phyloP scores from a whole-genome alignment of 1,140 invertebrate species.

The Drosophila pachea region DNA sequence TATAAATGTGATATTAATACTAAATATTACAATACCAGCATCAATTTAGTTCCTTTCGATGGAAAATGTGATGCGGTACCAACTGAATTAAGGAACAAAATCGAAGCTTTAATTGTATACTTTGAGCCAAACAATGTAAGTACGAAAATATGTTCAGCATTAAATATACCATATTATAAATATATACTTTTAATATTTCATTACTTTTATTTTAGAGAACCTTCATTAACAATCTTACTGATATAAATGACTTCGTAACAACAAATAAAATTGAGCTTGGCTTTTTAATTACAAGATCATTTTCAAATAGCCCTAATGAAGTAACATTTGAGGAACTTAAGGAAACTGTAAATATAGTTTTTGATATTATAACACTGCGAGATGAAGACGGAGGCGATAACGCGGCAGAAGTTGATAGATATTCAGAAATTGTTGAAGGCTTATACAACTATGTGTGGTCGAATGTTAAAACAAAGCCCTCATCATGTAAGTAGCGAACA shows the following conservation, averaged over 20 bases:
- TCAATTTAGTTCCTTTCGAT: slow-evolving; percentile 50
- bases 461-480: slow-evolving; percentile 35
- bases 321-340: slow-evolving; percentile 42
- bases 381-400: slow-evolving; percentile 8
- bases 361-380: slow-evolving; percentile 52
- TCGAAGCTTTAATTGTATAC: slow-evolving; percentile 54
- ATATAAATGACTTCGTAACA: slow-evolving; percentile 35
- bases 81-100: slow-evolving; percentile 31
- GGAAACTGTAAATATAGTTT: slow-evolving; percentile 43
- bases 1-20: slow-evolving; percentile 53
- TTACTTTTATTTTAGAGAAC: slow-evolving; percentile 29
- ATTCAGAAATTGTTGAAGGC: slow-evolving; percentile 49
- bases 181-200: not conserved
- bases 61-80: slow-evolving; percentile 51
- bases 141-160: not conserved
- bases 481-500: slow-evolving; percentile 23
- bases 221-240: slow-evolving; percentile 41
- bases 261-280: slow-evolving; percentile 51
- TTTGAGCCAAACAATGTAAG: slow-evolving; percentile 50
- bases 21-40: slow-evolving; percentile 51
- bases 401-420: slow-evolving; percentile 25
- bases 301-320: slow-evolving; percentile 20
- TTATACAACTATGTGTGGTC: slow-evolving; percentile 54
- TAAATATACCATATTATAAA: no score
- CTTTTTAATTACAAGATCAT: slow-evolving; percentile 45